Conservation (phyloP, 92 coral and sea anemone species). For the Desmophyllum pertusum region DNA sequence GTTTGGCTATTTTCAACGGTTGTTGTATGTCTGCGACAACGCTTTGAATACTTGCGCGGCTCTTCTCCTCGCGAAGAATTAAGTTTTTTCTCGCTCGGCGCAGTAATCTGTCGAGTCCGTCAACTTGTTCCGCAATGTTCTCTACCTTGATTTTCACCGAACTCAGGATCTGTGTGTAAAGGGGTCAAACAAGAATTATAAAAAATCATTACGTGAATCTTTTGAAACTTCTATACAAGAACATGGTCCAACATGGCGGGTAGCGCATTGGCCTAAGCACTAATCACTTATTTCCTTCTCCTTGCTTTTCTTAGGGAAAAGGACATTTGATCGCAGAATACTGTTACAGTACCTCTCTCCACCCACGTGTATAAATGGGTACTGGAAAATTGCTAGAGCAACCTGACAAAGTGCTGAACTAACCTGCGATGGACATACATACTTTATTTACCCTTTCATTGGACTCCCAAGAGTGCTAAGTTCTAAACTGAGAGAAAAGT, state of each 20-base stretch:
- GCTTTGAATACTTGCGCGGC: conserved; percentile 83
- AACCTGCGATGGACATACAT: too few relatives aligned
- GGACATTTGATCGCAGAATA: too few relatives aligned
- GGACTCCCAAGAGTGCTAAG: too few relatives aligned
- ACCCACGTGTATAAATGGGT: too few relatives aligned
- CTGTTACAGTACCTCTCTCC: too few relatives aligned
- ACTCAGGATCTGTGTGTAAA: conserved; percentile 73
- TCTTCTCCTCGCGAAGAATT: conserved; percentile 88
- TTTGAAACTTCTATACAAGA: background rate
- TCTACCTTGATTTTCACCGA: conserved; percentile 94
- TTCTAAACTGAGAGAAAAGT: too few relatives aligned
- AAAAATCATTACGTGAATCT: background rate
- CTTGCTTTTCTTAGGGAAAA: too few relatives aligned
- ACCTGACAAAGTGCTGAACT: too few relatives aligned
- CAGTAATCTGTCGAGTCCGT: conserved; percentile 72
- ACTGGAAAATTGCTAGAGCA: too few relatives aligned
- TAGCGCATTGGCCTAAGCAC: too few relatives aligned
- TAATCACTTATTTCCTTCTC: too few relatives aligned
- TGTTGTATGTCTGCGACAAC: conserved; percentile 67
- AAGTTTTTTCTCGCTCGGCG: conserved; percentile 88
- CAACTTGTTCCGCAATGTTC: conserved; percentile 78
- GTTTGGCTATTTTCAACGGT: conserved; percentile 49
- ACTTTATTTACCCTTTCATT: too few relatives aligned
- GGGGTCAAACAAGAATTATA: background rate
- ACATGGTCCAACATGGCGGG: background rate